Percentiles rank a stretch among this genome's conserved stretches.
Conservation (phyloP, 1,140 invertebrate genomes). For the Microplitis demolitor region DNA sequence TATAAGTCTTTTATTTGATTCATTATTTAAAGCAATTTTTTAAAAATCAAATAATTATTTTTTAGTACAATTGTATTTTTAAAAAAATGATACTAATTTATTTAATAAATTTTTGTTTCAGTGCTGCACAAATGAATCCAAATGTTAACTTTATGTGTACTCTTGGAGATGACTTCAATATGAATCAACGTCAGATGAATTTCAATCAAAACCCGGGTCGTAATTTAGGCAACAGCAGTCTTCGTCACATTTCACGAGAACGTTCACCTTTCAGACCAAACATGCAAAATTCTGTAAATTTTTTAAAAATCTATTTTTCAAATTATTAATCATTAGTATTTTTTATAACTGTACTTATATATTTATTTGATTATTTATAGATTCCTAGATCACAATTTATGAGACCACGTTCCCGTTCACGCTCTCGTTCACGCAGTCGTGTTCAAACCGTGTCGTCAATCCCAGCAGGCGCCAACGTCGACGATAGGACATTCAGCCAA, state of each 20-base stretch:
- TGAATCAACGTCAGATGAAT: slow-evolving; percentile 30
- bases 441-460: slow-evolving; percentile 33
- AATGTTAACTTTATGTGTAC: slow-evolving; percentile 51
- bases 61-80: too few relatives aligned
- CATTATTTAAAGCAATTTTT: too few relatives aligned
- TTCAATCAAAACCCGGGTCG: slow-evolving; percentile 28
- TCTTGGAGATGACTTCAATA: slow-evolving; percentile 37
- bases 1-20: not conserved
- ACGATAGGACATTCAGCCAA: slow-evolving; percentile 55
- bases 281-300: slow-evolving; percentile 33
- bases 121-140: slow-evolving; percentile 38
- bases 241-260: slow-evolving; percentile 45
- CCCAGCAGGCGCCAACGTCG: slow-evolving; percentile 37
- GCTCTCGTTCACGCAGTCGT: slow-evolving; percentile 52
- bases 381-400: slow-evolving; percentile 34
- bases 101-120: slow-evolving; percentile 33
- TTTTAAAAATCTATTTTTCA: not conserved
- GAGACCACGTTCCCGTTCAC: slow-evolving; percentile 41
- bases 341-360: not conserved
- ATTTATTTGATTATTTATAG: slow-evolving; percentile 27
- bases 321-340: not conserved
- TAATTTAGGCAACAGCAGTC: slow-evolving; percentile 13
- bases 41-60: too few relatives aligned
- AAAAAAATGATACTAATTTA: not conserved
- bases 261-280: slow-evolving; percentile 48